Evolutionary conservation across 2,888 invertebrate genomes (phyloP).

Genomic region (Rotaria sp.): DNA sequence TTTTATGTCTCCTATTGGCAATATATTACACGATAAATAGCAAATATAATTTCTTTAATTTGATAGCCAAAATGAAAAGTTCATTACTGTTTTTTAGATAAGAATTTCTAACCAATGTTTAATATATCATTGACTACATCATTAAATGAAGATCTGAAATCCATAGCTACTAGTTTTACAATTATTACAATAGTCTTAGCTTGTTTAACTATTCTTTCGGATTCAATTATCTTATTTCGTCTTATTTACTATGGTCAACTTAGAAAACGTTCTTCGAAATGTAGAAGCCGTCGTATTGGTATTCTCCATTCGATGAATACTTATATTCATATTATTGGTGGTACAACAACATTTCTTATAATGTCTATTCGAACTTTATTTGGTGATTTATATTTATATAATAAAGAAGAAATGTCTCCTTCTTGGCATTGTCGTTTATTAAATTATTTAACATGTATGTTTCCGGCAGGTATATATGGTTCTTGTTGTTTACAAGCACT

Average conservation of each 20-base stretch:
- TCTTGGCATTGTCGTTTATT: not conserved
- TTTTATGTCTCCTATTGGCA: too few relatives aligned
- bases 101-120: not conserved
- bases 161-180: not conserved
- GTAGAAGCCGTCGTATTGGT: not conserved
- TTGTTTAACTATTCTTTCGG: not conserved
- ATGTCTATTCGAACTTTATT: not conserved
- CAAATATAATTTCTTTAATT: too few relatives aligned
- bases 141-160: not conserved
- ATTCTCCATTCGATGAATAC: not conserved
- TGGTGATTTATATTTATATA: not conserved
- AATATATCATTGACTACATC: not conserved
- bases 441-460: not conserved
- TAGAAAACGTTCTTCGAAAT: not conserved
- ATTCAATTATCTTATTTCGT: not conserved
- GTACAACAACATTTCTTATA: not conserved
- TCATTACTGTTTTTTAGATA: not conserved
- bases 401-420: not conserved
- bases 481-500: not conserved
- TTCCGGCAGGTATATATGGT: not conserved
- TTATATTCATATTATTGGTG: not conserved
- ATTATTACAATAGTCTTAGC: not conserved
- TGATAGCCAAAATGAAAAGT: too few relatives aligned
- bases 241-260: not conserved
- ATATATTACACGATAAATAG: too few relatives aligned